Percentiles rank a stretch among this genome's conserved stretches.
Conservation (phyloP, 2,797 vertebrate species). For the Schizopygopsis malacanthus region DNA sequence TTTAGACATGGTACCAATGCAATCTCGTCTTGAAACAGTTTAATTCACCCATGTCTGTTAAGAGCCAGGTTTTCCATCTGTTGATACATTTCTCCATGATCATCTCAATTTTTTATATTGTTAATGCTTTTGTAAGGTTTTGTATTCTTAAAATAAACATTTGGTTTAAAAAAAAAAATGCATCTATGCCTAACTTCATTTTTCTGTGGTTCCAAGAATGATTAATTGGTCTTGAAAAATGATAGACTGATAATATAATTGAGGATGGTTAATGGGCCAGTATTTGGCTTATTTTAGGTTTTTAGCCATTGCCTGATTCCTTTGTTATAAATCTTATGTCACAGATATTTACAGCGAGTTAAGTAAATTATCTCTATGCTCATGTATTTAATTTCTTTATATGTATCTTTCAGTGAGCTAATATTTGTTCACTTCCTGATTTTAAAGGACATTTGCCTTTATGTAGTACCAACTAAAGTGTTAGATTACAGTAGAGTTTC, state of each 20-base stretch:
- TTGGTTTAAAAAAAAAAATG: conserved; percentile 36
- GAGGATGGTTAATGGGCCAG: background rate
- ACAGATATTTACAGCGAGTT: background rate
- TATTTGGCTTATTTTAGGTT: background rate
- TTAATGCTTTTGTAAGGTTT: conserved; percentile 46
- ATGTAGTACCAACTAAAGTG: background rate
- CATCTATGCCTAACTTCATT: background rate
- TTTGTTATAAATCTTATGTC: background rate
- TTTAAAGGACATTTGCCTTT: background rate
- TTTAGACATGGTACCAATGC: conserved; percentile 22
- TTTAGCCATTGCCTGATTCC: background rate
- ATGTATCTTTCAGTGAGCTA: background rate
- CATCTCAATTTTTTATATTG: conserved; percentile 39
- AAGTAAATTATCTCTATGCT: background rate
- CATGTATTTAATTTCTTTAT: background rate
- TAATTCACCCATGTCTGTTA: background rate
- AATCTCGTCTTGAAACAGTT: background rate
- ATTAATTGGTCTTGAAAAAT: background rate
- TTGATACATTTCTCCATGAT: conserved; percentile 12
- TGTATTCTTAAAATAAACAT: conserved; percentile 53
- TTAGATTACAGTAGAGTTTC: background rate
- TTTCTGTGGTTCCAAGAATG: background rate
- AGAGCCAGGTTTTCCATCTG: conserved; percentile 41
- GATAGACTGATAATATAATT: background rate
- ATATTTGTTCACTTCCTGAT: background rate